Conservation (phyloP, 1,140 invertebrate genomes). For the Aporrectodea caliginosa region DNA sequence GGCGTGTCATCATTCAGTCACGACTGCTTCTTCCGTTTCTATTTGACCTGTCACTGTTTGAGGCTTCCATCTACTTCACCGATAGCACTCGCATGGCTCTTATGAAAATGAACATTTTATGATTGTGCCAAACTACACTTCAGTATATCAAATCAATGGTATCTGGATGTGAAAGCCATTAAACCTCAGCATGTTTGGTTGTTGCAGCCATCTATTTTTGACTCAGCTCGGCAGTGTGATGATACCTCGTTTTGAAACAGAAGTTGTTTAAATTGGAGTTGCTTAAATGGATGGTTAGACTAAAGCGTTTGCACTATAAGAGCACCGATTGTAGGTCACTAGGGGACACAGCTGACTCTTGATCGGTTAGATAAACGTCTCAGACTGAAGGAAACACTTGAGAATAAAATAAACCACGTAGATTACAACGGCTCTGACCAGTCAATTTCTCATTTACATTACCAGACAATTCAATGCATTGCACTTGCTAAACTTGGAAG, state of each 20-base stretch:
- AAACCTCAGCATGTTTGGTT: too few species aligned
- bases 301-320: too few species aligned
- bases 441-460: too few species aligned
- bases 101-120: too few species aligned
- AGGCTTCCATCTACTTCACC: conserved; percentile 90
- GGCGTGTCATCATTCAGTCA: conserved; percentile 57
- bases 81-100: conserved; percentile 92
- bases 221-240: too few species aligned
- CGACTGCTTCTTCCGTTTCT: conserved; percentile 78
- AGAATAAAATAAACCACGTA: not conserved
- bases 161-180: too few species aligned
- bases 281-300: not conserved
- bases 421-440: not conserved
- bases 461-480: too few species aligned
- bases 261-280: not conserved
- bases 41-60: conserved; percentile 77
- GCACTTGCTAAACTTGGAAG: too few species aligned
- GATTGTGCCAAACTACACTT: too few species aligned
- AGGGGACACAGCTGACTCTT: not conserved
- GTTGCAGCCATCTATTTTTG: too few species aligned
- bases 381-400: not conserved
- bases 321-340: too few species aligned
- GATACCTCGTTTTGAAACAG: not conserved
- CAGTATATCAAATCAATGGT: too few species aligned
- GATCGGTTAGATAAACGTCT: not conserved